Evolutionary conservation across 2,113 vertebrate genomes (phyloP).

Genomic region (Lophotis ruficrista): DNA sequence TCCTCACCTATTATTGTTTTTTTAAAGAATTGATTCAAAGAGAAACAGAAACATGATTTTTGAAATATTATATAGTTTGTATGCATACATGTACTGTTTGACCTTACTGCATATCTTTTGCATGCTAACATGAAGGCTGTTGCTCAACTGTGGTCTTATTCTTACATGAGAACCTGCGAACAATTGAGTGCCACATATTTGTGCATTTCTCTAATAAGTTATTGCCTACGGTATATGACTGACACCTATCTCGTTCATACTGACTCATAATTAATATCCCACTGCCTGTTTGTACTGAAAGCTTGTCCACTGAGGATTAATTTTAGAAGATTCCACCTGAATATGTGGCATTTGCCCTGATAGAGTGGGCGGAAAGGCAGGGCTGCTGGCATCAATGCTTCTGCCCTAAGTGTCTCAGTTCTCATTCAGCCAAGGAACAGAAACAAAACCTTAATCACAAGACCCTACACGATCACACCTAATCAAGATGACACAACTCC

Average conservation of each 20-base stretch:
- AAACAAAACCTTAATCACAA: background rate
- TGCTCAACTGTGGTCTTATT: background rate
- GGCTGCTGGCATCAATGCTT: background rate
- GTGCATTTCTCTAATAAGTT: background rate
- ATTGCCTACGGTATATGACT: background rate
- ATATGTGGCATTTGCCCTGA: background rate
- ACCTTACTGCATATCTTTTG: background rate
- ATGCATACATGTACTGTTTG: background rate
- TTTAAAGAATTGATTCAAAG: background rate
- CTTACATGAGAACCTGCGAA: fast-evolving
- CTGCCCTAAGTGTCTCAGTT: background rate
- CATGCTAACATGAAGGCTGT: background rate
- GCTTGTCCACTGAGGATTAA: background rate
- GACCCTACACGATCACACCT: background rate
- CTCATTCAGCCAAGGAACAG: background rate
- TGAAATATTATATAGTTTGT: background rate
- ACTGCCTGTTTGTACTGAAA: background rate
- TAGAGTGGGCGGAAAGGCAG: background rate
- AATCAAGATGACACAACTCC: slow-evolving; percentile 58
- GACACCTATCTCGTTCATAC: background rate
- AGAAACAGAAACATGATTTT: background rate
- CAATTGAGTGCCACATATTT: background rate
- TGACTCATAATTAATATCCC: background rate
- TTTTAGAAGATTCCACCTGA: background rate
- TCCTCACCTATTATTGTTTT: background rate